Evolutionary conservation across 1,140 invertebrate species (phyloP).

Genomic region (Cydia fagiglandana): DNA sequence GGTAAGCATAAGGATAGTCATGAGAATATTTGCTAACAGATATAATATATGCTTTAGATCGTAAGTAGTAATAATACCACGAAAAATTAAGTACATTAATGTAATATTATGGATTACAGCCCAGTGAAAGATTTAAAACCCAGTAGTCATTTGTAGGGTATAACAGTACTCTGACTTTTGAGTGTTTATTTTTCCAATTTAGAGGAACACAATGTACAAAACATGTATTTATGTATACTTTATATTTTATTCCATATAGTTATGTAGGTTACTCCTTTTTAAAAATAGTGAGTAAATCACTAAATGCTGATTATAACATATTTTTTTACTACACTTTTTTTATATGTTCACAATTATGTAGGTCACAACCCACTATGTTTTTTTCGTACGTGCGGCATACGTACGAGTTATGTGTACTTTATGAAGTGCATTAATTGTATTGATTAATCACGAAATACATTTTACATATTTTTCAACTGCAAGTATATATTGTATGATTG

Average conservation of each 20-base stretch:
- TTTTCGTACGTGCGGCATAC: background rate
- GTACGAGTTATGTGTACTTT: background rate
- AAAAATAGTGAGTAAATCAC: background rate
- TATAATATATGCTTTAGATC: slow-evolving; percentile 3
- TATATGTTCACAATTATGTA: background rate
- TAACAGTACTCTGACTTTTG: background rate
- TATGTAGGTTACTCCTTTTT: background rate
- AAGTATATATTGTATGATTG: background rate
- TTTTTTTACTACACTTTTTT: background rate
- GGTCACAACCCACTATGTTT: background rate
- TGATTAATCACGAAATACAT: too few relatives aligned
- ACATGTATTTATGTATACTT: too few relatives aligned
- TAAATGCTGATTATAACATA: background rate
- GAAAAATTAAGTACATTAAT: background rate
- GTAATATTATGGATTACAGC: background rate
- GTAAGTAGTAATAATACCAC: slow-evolving; percentile 11
- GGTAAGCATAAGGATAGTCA: background rate
- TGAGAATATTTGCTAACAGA: slow-evolving; percentile 17
- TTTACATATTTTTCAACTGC: too few relatives aligned
- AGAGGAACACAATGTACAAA: slow-evolving; percentile 22
- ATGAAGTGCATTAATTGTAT: background rate
- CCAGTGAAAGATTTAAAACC: background rate
- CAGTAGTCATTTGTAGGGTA: background rate
- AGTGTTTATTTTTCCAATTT: slow-evolving; percentile 7
- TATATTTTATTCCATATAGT: slow-evolving; percentile 9